Base-by-base conservation (phyloP, 2,888 invertebrate species). In the Athripsodes cinereus region DNA sequence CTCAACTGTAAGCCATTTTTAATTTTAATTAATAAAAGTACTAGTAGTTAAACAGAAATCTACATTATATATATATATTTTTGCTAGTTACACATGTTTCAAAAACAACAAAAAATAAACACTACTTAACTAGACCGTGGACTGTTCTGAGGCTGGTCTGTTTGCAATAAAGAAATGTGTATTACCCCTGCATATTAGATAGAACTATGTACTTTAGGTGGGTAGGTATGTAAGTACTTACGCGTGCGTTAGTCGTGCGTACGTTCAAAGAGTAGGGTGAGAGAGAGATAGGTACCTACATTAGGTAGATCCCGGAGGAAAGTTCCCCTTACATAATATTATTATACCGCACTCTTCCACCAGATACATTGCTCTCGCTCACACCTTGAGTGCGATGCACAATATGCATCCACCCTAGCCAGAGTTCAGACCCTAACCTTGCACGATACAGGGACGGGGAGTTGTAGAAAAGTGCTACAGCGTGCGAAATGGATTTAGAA, bases 401-500 rank as follows among this genome's bases (percentile, higher is more conserved):
- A 40, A 40, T 40, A 40, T 63, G 63, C 63, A 63, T 57, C 61
- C 58, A 57, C 60, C 58, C 57, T 58, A 63, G 13, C 40, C 13
- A 16, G 40, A 40, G 40, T 40, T 40, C 2, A 60, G 53, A 58
- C 63, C 63, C 63, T 62, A 63, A 62, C 63, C 62, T 63, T 62
- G 60, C 61, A 50, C 46, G 50, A 46, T 8, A 2, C 57, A 62
- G 49, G 19, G 63, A 60, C 52, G 63, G 44, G 35, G 26, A 61
- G 61, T 59, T n/a, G n/a, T n/a, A n/a, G n/a, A 26, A 26, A 6
- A 26, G 10, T 26, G 26, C 26, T 26, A 26, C 10, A 26, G 3
- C 26, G 26, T 26, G 26, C 26, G 26, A 26, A 6, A 26, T 26
- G 26, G 26, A 26, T n/a, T n/a, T n/a, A n/a, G n/a, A n/a, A n/a